A percentile compares a stretch with the other conserved stretches of the same genome.
These are phyloP conservation scores for Zhuqinia jingwanae DNA, from an alignment of 2,888 invertebrate genomes.

Conservation along the genomic window DNA sequence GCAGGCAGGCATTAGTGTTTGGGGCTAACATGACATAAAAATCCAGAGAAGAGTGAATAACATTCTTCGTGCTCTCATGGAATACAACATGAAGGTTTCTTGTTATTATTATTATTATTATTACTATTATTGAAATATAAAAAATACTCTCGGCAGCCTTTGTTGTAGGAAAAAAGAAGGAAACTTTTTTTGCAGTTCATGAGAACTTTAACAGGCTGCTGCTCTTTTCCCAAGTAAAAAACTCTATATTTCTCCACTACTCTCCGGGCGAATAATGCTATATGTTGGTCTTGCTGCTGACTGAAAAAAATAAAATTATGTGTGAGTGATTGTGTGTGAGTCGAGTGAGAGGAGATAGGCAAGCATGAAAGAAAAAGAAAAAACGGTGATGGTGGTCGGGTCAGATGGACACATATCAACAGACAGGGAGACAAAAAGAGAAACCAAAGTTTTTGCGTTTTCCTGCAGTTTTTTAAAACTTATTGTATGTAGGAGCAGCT, in stretches of 20 bases:
- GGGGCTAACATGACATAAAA: constrained; percentile 71
- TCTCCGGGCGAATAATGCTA: too few species aligned
- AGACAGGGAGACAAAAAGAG: constrained; percentile 42
- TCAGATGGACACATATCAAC: constrained; percentile 55
- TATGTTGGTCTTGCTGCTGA: too few species aligned
- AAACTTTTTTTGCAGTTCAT: constrained; percentile 55
- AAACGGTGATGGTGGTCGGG: constrained; percentile 29
- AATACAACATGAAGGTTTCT: constrained; percentile 38
- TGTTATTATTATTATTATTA: constrained; percentile 41
- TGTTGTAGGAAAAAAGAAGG: constrained; percentile 38
- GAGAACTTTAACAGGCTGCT: constrained; percentile 69
- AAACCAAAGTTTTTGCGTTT: constrained; percentile 24
- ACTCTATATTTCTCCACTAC: too few species aligned
- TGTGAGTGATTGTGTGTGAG: constrained; percentile 47
- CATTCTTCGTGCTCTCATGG: constrained; percentile 40
- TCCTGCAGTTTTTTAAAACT: constrained; percentile 32
- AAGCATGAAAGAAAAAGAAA: constrained; percentile 15
- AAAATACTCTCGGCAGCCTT: not conserved
- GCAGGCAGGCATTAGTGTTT: constrained; percentile 36
- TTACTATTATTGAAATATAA: constrained; percentile 50
- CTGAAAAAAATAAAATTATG: constrained; percentile 23
- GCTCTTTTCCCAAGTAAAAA: constrained; percentile 1
- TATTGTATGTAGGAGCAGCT: not conserved
- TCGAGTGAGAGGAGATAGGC: too few species aligned
- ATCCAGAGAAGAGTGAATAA: constrained; percentile 60